phyloP scores from a whole-genome alignment of 92 coral and sea anemone species.

The Metridium senile region DNA sequence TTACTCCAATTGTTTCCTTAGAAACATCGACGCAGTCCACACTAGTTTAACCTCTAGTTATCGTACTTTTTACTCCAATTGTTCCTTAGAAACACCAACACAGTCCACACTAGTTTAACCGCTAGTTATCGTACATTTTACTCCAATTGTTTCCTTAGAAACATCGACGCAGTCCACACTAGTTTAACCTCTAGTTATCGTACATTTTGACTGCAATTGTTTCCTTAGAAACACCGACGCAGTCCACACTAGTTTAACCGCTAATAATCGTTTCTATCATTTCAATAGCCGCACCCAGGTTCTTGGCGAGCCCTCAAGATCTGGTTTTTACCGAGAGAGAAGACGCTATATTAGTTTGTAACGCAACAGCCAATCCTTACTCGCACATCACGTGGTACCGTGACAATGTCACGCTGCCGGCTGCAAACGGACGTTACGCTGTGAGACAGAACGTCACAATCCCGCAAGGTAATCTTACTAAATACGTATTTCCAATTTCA shows the following conservation, averaged over 20 bases:
- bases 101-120: too few species aligned
- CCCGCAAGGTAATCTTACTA: background rate
- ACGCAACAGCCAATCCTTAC: slow-evolving; percentile 22
- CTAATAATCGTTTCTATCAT: background rate
- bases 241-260: too few species aligned
- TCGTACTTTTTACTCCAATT: background rate
- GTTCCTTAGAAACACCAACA: background rate
- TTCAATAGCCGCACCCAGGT: slow-evolving; percentile 9
- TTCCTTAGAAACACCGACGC: background rate
- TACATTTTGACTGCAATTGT: background rate
- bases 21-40: too few species aligned
- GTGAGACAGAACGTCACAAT: slow-evolving; percentile 8
- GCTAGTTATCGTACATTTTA: background rate
- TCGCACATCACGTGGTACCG: slow-evolving; percentile 29
- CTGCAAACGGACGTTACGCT: background rate
- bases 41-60: too few species aligned
- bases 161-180: too few species aligned
- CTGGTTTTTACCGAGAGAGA: slow-evolving; percentile 6
- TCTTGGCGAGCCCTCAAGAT: slow-evolving; percentile 4
- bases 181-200: background rate
- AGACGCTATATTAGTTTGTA: slow-evolving; percentile 4
- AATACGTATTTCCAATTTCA: background rate
- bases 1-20: background rate
- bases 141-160: background rate
- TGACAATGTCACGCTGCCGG: background rate